phyloP scores from a whole-genome alignment of 2,113 vertebrate genomes.

The Condylura cristata region DNA sequence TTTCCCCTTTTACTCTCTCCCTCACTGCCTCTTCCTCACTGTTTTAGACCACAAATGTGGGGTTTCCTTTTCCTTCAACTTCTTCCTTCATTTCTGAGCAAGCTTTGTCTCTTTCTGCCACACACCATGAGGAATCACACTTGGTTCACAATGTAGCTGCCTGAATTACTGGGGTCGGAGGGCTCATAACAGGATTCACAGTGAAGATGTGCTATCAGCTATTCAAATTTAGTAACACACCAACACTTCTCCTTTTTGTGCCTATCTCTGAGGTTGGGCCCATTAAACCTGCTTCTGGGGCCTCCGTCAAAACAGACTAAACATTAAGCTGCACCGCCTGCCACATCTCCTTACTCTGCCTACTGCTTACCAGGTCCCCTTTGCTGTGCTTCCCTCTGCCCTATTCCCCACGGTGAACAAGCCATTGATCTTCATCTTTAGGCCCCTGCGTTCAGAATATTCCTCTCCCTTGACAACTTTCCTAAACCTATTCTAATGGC shows the following conservation, averaged over 20 bases:
- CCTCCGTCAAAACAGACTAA: not conserved
- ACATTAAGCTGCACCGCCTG: not conserved
- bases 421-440: not conserved
- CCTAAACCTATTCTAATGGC: not conserved
- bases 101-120: not conserved
- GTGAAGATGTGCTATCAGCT: not conserved
- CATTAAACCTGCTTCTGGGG: not conserved
- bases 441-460: not conserved
- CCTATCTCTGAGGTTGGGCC: not conserved
- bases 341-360: not conserved
- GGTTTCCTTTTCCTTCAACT: not conserved
- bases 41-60: not conserved
- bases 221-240: not conserved
- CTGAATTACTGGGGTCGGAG: not conserved
- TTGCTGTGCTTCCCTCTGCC: not conserved
- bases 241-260: not conserved
- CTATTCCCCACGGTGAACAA: no score
- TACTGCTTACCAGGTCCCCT: not conserved
- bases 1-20: not conserved
- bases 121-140: not conserved
- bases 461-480: not conserved
- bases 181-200: accelerated
- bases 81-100: not conserved
- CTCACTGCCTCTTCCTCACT: not conserved
- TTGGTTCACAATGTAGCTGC: no score